These are phyloP conservation scores for Thripadectes ignobilis DNA, from an alignment of 2,797 vertebrate genomes.

Conservation along the genomic window DNA sequence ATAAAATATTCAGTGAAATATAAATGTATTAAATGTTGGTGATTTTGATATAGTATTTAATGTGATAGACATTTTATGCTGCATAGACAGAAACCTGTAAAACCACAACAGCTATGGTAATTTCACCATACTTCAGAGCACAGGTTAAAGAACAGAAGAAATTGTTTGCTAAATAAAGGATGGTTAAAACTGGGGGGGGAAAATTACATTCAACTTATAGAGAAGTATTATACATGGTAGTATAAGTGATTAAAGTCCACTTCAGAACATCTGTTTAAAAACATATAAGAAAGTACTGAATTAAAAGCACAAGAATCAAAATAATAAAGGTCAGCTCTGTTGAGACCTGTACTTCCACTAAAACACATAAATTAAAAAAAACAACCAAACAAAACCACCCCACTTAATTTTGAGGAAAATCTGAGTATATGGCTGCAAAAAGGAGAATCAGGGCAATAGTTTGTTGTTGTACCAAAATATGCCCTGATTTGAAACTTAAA, in stretches of 20 bases:
- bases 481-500: not conserved
- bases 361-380: not conserved
- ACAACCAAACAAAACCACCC: not conserved
- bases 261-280: not conserved
- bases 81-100: not conserved
- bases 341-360: not conserved
- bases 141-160: not conserved
- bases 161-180: not conserved
- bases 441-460: not conserved
- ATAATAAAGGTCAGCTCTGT: not conserved
- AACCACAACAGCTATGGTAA: not conserved
- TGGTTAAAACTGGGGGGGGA: not conserved
- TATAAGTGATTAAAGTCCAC: not conserved
- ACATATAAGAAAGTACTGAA: not conserved
- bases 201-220: not conserved
- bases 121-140: constrained; percentile 7
- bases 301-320: not conserved
- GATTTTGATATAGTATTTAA: not conserved
- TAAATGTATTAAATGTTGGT: not conserved
- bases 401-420: not conserved
- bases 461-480: not conserved
- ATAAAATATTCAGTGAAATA: not conserved
- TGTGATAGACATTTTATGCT: not conserved
- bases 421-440: not conserved
- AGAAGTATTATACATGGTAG: not conserved